These are phyloP conservation scores for Dicyrtomina minuta DNA, from an alignment of 2,888 invertebrate species.

Conservation along the genomic window DNA sequence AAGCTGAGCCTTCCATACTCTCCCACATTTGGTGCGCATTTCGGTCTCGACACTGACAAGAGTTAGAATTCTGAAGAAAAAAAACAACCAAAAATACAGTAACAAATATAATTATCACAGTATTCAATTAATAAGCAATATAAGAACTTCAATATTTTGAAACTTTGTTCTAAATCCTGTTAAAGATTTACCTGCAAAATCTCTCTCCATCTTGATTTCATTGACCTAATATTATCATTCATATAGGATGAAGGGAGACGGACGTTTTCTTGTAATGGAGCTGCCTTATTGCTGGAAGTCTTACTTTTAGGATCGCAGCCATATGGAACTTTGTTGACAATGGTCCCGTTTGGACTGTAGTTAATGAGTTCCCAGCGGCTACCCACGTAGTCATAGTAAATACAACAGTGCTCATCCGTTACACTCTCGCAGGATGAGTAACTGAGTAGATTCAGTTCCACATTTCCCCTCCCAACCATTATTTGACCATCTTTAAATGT, in stretches of 20 bases:
- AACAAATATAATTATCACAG: no score
- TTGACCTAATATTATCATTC: no score
- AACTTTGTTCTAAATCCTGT: no score
- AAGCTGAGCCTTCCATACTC: constrained; percentile 27
- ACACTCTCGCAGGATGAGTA: constrained; percentile 36
- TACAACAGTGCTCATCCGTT: constrained; percentile 39
- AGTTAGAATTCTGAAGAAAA: no score
- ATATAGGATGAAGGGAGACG: no score
- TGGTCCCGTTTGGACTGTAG: constrained; percentile 60
- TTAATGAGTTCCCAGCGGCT: constrained; percentile 73
- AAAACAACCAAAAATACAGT: no score
- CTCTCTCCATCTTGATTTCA: no score
- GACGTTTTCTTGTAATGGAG: constrained; percentile 17
- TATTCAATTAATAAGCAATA: no score
- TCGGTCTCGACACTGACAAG: neutral
- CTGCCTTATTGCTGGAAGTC: constrained; percentile 9
- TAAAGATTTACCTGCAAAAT: no score
- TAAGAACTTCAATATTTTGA: no score
- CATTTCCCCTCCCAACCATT: constrained; percentile 28
- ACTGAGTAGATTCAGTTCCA: constrained; percentile 23
- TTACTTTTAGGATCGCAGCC: constrained; percentile 24
- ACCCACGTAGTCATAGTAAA: constrained; percentile 40
- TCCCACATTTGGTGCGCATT: neutral
- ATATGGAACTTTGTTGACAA: constrained; percentile 27
- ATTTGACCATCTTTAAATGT: constrained; percentile 27